Base-by-base conservation (phyloP, 1,140 invertebrate species). In the Tenebrio molitor region DNA sequence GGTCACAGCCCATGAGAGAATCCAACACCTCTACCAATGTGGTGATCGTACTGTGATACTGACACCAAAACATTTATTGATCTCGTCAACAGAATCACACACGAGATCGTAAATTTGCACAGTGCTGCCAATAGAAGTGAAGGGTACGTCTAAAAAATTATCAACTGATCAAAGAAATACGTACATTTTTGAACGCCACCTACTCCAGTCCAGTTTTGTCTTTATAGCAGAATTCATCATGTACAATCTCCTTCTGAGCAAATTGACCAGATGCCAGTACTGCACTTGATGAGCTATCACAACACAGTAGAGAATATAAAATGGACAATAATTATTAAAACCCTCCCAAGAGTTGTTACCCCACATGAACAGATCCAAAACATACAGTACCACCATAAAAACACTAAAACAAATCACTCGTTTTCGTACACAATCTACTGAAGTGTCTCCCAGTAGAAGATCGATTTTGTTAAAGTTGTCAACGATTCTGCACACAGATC, bases 381-480 rank as follows among this genome's bases (percentile, higher is more conserved):
- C 6, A 14, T 58, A 58, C 12, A 58, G 29, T n/a, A 7, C 12
- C 5, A 39, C 5, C 5, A 39, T 12, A 12, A 39, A 39, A 39
- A 5, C 2, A n/a, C 7, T 39, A 3, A 39, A 7, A 39, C 5
- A 39, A 39, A 29, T 58, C 1, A 1, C 1, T 1, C 23, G 10
- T 50, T 50, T 46, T 25, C 39, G 41, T 12, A 50, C 25, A 0
- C 29, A 1, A 10, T 17, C n/a, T 5, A 46, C 39, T 2, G 23
- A 29, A 50, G 17, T 41, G 10, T 23, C 7, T 2, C 16, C 29
- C 10, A 53, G 50, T 1, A 36, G 12, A 10, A 8, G 15, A 21
- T 46, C 21, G 53, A 62, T 63, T 69, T 69, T 10, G 21, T 53
- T 68, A 62, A 73, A 69, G 25, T 67, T 69, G 7, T 69, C 66